phyloP scores from a whole-genome alignment of 1,140 invertebrate species.

The Oryctes rhinoceros region DNA sequence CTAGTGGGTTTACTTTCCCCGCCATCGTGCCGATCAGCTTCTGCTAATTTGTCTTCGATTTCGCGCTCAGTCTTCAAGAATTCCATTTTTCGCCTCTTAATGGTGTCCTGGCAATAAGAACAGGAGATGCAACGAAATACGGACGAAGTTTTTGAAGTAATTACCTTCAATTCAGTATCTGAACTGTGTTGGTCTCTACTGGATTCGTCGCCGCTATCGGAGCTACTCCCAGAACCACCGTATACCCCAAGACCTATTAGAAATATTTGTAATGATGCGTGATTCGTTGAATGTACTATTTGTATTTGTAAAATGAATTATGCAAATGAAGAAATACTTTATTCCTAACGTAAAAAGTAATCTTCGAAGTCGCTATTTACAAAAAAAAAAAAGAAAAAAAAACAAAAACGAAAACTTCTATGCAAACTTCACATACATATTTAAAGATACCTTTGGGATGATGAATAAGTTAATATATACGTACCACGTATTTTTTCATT shows the following conservation, averaged over 20 bases:
- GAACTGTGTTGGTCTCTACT: constrained; percentile 49
- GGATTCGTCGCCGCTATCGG: constrained; percentile 50
- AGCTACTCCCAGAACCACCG: constrained; percentile 50
- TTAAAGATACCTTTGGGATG: too few species aligned
- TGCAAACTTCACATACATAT: too few species aligned
- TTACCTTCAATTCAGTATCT: constrained; percentile 56
- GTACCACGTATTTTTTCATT: too few species aligned
- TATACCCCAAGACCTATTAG: constrained; percentile 54
- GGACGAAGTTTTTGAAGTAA: neutral
- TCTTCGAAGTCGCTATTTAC: too few species aligned
- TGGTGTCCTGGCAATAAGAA: constrained; percentile 51
- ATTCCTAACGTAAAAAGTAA: neutral
- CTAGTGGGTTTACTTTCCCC: constrained; percentile 50
- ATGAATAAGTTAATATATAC: too few species aligned
- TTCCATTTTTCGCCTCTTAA: constrained; percentile 53
- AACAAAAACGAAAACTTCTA: too few species aligned
- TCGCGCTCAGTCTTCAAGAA: constrained; percentile 56
- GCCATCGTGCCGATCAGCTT: constrained; percentile 49
- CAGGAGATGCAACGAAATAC: neutral
- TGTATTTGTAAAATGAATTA: neutral
- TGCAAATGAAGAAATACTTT: neutral
- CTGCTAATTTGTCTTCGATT: constrained; percentile 54
- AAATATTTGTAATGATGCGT: neutral
- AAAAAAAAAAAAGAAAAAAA: too few species aligned
- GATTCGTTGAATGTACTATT: neutral